Conservation (phyloP, 1,140 invertebrate species). For the Copidosoma floridanum region DNA sequence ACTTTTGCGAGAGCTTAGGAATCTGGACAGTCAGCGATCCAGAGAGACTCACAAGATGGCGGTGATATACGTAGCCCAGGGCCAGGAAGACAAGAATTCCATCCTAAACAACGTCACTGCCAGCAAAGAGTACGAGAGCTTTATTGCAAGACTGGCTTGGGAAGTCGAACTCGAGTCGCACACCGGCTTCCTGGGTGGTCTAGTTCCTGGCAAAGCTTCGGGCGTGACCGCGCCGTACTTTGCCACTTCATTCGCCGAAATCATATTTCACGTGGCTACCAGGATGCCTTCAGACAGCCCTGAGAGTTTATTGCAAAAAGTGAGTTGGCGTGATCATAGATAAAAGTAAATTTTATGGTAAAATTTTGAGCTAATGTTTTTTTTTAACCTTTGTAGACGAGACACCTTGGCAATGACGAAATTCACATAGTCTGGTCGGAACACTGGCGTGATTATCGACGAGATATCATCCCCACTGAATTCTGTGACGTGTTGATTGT, state of each 20-base stretch:
- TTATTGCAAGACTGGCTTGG: constrained; percentile 93
- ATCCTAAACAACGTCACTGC: constrained; percentile 74
- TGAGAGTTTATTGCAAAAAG: constrained; percentile 88
- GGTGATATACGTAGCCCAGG: constrained; percentile 95
- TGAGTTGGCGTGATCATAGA: too few species aligned
- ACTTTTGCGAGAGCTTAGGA: constrained; percentile 84
- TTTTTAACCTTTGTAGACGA: constrained; percentile 76
- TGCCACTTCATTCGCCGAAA: constrained; percentile 84
- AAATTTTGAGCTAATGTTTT: constrained; percentile 20
- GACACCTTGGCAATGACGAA: constrained; percentile 97
- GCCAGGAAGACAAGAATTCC: constrained; percentile 94
- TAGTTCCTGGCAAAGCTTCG: constrained; percentile 86
- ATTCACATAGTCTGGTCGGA: constrained; percentile 99
- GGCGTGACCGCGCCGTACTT: constrained; percentile 94
- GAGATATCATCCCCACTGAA: constrained; percentile 97
- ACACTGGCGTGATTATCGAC: constrained; percentile 89
- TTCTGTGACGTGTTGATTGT: constrained; percentile 99
- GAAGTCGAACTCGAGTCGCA: constrained; percentile 94
- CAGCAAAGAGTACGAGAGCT: constrained; percentile 91
- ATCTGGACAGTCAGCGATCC: constrained; percentile 86
- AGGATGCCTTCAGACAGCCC: constrained; percentile 87
- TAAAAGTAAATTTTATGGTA: too few species aligned
- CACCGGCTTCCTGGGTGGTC: constrained; percentile 92
- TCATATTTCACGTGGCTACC: constrained; percentile 96
- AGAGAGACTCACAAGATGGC: constrained; percentile 99